Evolutionary conservation across 2,888 invertebrate species (phyloP), one percentile per base, ranked within the genome.

Genomic region (Aromia moschata): DNA sequence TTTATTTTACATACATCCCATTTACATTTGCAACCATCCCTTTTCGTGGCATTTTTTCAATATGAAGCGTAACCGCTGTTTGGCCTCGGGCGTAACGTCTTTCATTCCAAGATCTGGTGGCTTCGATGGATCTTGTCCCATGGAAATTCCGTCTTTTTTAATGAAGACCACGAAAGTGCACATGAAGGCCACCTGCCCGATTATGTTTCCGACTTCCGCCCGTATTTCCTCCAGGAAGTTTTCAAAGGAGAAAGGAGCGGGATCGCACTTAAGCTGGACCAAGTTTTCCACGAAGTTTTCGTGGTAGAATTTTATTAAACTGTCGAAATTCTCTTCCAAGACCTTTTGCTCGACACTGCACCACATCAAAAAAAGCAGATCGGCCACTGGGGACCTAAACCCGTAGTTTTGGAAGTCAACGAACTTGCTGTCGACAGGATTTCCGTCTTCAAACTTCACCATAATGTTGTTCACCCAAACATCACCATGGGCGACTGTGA

Each of bases 391-490:
- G 9, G 83, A 83, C 2, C 81, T 78, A 54, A 83, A 84, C 14
- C 81, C 72, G 1, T 83, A 80, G 31, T 83, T 78, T 76, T 87
- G 87, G 67, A 85, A 87, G 68, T 87, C 87, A 0, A 87, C 77
- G 54, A 87, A 77, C 55, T 81, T 80, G 0, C 70, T 74, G 12
- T 58, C 51, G n/a, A 70, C 49, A 0, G 83, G 78, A 62, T 68
- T 68, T 9, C 62, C 68, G 45, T 71, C 58, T 47, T 69, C 65
- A 41, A 79, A 80, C 67, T 81, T 81, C 16, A 86, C 74, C 79
- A 87, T 81, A 2, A 85, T 76, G 64, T 87, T 87, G 68, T 86
- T 86, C n/a, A 83, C 82, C 87, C 86, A 86, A 45, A 84, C 77
- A 70, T 86, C 86, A 1, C 78, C 75, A 58, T 86, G 86, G 1